phyloP scores from a whole-genome alignment of 2,797 vertebrate species.

The Galagoides demidoff region DNA sequence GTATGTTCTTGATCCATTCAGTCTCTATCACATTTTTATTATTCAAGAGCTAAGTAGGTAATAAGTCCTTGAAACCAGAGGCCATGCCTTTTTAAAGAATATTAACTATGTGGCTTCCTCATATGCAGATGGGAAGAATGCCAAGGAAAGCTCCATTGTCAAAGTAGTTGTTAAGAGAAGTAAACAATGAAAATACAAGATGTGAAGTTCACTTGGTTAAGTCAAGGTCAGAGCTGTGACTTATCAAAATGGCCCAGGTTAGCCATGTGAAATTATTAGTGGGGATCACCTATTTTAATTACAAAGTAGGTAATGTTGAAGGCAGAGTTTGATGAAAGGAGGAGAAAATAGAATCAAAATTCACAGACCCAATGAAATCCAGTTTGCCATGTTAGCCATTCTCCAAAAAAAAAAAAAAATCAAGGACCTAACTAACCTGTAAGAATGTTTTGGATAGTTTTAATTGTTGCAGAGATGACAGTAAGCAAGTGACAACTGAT shows the following conservation, averaged over 20 bases:
- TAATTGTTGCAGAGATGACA: not conserved
- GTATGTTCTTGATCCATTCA: not conserved
- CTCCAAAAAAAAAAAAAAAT: not conserved
- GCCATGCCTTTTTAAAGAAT: not conserved
- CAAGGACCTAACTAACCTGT: not conserved
- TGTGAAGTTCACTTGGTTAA: not conserved
- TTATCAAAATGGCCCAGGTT: not conserved
- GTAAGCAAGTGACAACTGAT: not conserved
- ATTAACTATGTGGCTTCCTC: constrained; percentile 9
- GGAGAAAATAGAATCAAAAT: constrained; percentile 24
- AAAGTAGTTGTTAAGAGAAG: not conserved
- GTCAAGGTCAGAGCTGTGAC: not conserved
- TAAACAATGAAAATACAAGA: not conserved
- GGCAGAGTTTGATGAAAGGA: not conserved
- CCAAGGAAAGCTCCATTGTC: not conserved
- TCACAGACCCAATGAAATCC: not conserved
- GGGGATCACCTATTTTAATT: not conserved
- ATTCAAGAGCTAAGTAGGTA: not conserved
- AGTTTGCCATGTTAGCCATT: not conserved
- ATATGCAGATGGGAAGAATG: not conserved
- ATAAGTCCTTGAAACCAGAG: not conserved
- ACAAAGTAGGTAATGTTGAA: not conserved
- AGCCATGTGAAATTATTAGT: not conserved
- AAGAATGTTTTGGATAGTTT: constrained; percentile 4
- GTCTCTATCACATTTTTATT: not conserved